Conservation (phyloP, 2,797 vertebrate genomes). For the Antennarius maculatus region DNA sequence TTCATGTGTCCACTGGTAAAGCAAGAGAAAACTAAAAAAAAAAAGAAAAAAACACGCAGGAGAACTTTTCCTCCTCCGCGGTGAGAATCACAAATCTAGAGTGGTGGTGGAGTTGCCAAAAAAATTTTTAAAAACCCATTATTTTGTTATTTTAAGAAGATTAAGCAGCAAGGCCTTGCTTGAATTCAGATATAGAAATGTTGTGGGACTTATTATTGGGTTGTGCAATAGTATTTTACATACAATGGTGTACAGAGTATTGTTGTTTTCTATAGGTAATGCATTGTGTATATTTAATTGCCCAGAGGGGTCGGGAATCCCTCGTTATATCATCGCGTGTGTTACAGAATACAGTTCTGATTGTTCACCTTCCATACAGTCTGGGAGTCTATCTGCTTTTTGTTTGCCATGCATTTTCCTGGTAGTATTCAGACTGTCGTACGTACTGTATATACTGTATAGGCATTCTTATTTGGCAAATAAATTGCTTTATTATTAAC, state of each 20-base stretch:
- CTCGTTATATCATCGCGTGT: slow-evolving; percentile 67
- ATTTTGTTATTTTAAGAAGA: slow-evolving; percentile 61
- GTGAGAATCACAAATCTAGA: slow-evolving; percentile 44
- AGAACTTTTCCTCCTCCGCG: slow-evolving; percentile 59
- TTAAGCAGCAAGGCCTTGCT: slow-evolving; percentile 61
- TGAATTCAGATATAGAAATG: slow-evolving; percentile 65
- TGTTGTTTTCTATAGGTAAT: slow-evolving; percentile 76
- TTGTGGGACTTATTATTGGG: slow-evolving; percentile 79
- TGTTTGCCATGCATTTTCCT: slow-evolving; percentile 69
- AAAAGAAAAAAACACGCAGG: slow-evolving; percentile 19
- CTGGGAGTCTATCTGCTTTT: slow-evolving; percentile 70
- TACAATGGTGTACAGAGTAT: slow-evolving; percentile 74
- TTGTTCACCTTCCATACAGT: slow-evolving; percentile 72
- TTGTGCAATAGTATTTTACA: slow-evolving; percentile 81
- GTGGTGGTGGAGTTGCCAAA: slow-evolving; percentile 63
- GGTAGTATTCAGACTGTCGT: slow-evolving; percentile 75
- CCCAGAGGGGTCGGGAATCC: slow-evolving; percentile 75
- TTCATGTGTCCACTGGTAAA: slow-evolving; percentile 65
- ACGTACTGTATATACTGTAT: slow-evolving; percentile 82
- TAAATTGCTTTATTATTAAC: slow-evolving; percentile 80
- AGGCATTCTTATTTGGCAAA: slow-evolving; percentile 82
- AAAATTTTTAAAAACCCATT: slow-evolving; percentile 34
- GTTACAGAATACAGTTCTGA: slow-evolving; percentile 66
- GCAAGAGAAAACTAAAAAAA: slow-evolving; percentile 45
- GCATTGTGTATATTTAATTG: slow-evolving; percentile 76